Conservation (phyloP, 1,140 invertebrate species). For the Aphaenogaster ashmeadi region DNA sequence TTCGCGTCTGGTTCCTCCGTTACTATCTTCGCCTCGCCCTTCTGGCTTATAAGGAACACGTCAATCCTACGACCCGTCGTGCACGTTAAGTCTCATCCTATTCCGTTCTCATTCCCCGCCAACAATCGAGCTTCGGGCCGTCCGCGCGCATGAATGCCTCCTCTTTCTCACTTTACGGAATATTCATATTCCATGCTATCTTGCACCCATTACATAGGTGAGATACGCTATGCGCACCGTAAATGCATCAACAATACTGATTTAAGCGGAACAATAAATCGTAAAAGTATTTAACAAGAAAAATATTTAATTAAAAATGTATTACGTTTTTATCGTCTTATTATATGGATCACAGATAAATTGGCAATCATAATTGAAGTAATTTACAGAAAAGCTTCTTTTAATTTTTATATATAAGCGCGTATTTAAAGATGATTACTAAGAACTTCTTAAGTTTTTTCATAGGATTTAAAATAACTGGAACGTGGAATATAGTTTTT, state of each 20-base stretch:
- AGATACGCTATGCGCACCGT: constrained; percentile 10
- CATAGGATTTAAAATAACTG: not conserved
- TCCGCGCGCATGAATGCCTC: constrained; percentile 23
- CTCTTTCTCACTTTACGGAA: constrained; percentile 45
- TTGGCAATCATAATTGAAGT: not conserved
- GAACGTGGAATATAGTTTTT: not conserved
- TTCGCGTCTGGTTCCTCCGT: constrained; percentile 35
- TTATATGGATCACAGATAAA: not conserved
- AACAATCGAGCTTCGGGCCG: constrained; percentile 46
- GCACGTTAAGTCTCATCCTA: constrained; percentile 74
- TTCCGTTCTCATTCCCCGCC: constrained; percentile 64
- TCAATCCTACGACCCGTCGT: constrained; percentile 76
- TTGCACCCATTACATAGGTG: constrained; percentile 1
- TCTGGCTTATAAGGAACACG: constrained; percentile 80
- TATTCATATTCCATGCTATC: constrained; percentile 51
- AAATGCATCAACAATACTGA: constrained; percentile 39
- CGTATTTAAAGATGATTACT: not conserved
- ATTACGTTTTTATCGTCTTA: not conserved
- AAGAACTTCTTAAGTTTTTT: not conserved
- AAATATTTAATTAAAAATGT: not conserved
- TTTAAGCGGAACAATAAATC: constrained; percentile 6
- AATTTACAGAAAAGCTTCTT: not conserved
- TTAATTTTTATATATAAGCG: not conserved
- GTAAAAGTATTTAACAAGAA: not conserved
- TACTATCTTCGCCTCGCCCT: constrained; percentile 45